A percentile compares a stretch with the other conserved stretches of the same genome.
Evolutionary conservation across 1,140 invertebrate genomes (phyloP).

Genomic region (Paralvinella palmiformis): DNA sequence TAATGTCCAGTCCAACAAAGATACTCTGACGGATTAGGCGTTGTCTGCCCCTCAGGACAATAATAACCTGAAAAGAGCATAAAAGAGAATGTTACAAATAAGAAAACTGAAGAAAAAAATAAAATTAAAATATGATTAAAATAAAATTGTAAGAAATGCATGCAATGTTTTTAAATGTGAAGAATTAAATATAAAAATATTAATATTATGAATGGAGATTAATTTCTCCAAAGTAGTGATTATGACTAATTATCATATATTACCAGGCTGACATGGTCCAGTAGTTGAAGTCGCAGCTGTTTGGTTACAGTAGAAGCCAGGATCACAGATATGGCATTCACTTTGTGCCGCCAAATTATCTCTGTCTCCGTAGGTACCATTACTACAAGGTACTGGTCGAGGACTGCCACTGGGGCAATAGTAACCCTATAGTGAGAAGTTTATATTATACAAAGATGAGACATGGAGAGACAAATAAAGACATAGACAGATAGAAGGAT

Average conservation of each 20-base stretch:
- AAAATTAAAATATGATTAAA: neutral
- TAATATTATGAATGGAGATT: too few species aligned
- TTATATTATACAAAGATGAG: too few species aligned
- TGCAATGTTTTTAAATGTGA: too few species aligned
- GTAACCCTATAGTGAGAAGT: too few species aligned
- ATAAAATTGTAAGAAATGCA: too few species aligned
- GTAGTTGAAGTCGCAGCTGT: conserved; percentile 32
- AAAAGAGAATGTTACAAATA: too few species aligned
- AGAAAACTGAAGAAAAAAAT: neutral
- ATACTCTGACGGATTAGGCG: conserved; percentile 36
- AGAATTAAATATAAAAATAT: too few species aligned
- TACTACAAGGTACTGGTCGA: conserved; percentile 35
- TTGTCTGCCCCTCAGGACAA: conserved; percentile 42
- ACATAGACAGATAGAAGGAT: too few species aligned
- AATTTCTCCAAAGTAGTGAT: too few species aligned
- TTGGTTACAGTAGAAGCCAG: conserved; percentile 43
- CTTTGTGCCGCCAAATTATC: conserved; percentile 22
- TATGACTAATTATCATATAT: too few species aligned
- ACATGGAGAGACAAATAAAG: too few species aligned
- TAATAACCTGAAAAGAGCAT: conserved; percentile 31
- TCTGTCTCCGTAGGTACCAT: conserved; percentile 36
- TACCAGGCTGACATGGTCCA: conserved; percentile 36
- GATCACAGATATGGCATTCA: conserved; percentile 38
- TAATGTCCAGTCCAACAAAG: conserved; percentile 37
- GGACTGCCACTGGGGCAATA: conserved; percentile 37